phyloP scores from a whole-genome alignment of 2,888 invertebrate species.

The Philhelius pedissequus region DNA sequence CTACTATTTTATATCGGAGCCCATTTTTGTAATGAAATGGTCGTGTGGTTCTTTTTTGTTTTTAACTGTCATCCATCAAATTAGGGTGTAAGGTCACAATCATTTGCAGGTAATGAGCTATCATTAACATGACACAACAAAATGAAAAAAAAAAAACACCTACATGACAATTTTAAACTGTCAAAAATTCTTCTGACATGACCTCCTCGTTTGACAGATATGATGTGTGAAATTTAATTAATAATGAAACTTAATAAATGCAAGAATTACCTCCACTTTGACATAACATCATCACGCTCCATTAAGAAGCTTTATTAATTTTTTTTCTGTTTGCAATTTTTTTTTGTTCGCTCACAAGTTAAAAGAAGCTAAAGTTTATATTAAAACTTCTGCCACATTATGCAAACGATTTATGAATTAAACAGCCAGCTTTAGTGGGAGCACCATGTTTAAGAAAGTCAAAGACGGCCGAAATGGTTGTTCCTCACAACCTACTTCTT shows the following conservation, averaged over 20 bases:
- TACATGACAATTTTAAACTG: neutral
- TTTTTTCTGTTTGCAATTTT: neutral
- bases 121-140: constrained; percentile 38
- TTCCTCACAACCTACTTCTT: neutral
- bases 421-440: neutral
- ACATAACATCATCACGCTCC: constrained; percentile 16
- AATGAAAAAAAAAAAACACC: neutral
- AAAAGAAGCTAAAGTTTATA: constrained; percentile 16
- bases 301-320: constrained; percentile 22
- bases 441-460: neutral
- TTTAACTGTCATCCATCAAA: constrained; percentile 41
- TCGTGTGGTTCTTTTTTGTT: constrained; percentile 31
- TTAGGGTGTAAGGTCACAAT: neutral
- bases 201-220: neutral
- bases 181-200: constrained; percentile 39
- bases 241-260: neutral
- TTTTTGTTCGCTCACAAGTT: neutral
- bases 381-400: constrained; percentile 52
- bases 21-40: neutral
- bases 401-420: constrained; percentile 53
- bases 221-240: constrained; percentile 46
- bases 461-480: neutral
- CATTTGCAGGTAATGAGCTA: constrained; percentile 1
- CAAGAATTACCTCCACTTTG: neutral
- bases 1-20: neutral